Conservation (phyloP, 1,140 invertebrate genomes). For the Pomacea maculata region DNA sequence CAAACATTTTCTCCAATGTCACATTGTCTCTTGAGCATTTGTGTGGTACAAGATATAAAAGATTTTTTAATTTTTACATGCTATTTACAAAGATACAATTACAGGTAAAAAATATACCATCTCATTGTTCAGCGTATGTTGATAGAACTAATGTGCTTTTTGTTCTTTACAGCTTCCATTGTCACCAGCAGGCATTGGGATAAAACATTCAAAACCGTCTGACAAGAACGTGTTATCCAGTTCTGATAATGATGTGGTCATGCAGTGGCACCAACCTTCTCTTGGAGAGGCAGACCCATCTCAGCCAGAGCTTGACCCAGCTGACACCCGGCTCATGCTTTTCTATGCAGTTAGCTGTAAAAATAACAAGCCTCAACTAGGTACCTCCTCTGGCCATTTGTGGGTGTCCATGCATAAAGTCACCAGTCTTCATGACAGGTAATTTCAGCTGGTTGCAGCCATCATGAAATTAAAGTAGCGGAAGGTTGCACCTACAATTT, state of each 20-base stretch:
- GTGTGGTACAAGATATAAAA: too few relatives aligned
- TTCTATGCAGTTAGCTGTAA: constrained; percentile 51
- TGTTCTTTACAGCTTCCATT: constrained; percentile 13
- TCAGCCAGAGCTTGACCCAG: constrained; percentile 38
- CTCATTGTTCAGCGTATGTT: neutral
- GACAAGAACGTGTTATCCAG: constrained; percentile 41
- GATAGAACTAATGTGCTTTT: neutral
- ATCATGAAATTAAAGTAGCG: too few relatives aligned
- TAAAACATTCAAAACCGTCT: constrained; percentile 34
- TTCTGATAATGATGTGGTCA: constrained; percentile 42
- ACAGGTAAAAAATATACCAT: neutral
- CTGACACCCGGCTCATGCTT: constrained; percentile 46
- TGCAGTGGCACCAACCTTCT: constrained; percentile 60
- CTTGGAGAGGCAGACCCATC: constrained; percentile 48
- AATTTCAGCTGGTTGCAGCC: too few relatives aligned
- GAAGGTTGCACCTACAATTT: too few relatives aligned
- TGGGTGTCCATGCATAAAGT: constrained; percentile 58
- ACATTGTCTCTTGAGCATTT: too few relatives aligned
- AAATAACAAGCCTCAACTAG: constrained; percentile 6
- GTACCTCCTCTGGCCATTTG: constrained; percentile 32
- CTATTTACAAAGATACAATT: too few relatives aligned
- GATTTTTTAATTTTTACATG: too few relatives aligned
- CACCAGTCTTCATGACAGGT: constrained; percentile 62
- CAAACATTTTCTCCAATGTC: too few relatives aligned
- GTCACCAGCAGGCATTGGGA: constrained; percentile 40